phyloP scores from a whole-genome alignment of 2,888 invertebrate genomes.

The Pandemis heparana region DNA sequence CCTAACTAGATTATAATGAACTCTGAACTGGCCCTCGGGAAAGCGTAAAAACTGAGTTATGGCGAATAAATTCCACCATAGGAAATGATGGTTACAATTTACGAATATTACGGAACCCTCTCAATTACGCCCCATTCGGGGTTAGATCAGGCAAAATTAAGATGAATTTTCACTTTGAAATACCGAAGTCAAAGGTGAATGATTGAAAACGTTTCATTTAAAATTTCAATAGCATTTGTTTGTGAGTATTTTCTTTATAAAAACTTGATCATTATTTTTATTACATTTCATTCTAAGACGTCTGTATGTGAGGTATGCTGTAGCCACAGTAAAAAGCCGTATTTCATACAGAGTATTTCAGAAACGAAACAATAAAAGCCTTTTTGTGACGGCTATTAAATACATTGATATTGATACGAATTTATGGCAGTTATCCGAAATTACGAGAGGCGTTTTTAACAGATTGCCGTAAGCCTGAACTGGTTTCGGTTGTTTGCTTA shows the following conservation, averaged over 20 bases:
- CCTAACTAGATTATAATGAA: conserved; percentile 52
- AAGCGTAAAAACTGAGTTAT: conserved; percentile 52
- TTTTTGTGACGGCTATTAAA: background rate
- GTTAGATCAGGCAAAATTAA: conserved; percentile 4
- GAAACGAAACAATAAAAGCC: background rate
- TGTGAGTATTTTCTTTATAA: background rate
- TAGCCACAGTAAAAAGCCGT: too few relatives aligned
- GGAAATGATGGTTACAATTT: conserved; percentile 43
- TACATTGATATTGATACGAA: background rate
- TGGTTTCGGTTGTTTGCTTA: conserved; percentile 15
- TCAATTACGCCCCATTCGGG: conserved; percentile 14
- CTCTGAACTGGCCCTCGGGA: conserved; percentile 51
- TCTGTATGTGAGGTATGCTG: too few relatives aligned
- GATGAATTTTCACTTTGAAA: conserved; percentile 18
- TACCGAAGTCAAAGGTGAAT: conserved; percentile 5
- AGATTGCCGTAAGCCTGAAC: background rate
- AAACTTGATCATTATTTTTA: background rate
- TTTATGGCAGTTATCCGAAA: background rate
- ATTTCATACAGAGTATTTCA: too few relatives aligned
- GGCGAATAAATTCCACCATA: conserved; percentile 44
- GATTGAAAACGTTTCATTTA: conserved; percentile 14
- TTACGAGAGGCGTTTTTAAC: background rate
- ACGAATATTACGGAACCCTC: conserved; percentile 33
- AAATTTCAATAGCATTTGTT: conserved; percentile 7
- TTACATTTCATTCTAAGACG: too few relatives aligned